A percentile compares a stretch with the other conserved stretches of the same genome.
Evolutionary conservation across 2,113 vertebrate species (phyloP).

Genomic region (Cynopterus brachyotis): DNA sequence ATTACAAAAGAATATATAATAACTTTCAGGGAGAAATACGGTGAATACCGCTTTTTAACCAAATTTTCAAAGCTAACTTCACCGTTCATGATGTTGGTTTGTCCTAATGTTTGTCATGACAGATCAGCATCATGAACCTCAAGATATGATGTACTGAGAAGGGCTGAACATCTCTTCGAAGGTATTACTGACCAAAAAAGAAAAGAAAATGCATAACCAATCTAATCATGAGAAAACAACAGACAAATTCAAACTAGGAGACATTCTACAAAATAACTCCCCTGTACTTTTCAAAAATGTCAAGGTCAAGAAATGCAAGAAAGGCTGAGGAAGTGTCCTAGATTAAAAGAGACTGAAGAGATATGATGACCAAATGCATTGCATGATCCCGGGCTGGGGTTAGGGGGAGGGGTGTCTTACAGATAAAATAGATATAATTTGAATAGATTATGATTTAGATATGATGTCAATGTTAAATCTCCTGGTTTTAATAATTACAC

Average conservation of each 20-base stretch:
- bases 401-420: neutral
- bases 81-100: neutral
- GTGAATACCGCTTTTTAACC: neutral
- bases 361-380: neutral
- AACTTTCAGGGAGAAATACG: constrained; percentile 30
- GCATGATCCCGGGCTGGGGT: neutral
- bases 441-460: constrained; percentile 9
- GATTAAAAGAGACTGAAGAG: neutral
- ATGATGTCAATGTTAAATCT: neutral
- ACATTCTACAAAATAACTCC: constrained; percentile 33
- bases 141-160: constrained; percentile 5
- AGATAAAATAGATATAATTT: constrained; percentile 22
- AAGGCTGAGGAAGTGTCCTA: neutral
- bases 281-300: constrained; percentile 53
- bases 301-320: constrained; percentile 55
- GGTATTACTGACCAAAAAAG: neutral
- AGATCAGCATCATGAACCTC: neutral
- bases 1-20: constrained; percentile 23
- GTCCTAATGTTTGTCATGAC: too few species aligned
- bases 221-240: constrained; percentile 43
- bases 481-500: constrained; percentile 7
- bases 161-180: constrained; percentile 1
- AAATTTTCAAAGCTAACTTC: constrained; percentile 34
- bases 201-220: neutral
- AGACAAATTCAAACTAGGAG: constrained; percentile 45